Evolutionary conservation across 2,113 vertebrate species (phyloP).

Genomic region (Ammodytes marinus): DNA sequence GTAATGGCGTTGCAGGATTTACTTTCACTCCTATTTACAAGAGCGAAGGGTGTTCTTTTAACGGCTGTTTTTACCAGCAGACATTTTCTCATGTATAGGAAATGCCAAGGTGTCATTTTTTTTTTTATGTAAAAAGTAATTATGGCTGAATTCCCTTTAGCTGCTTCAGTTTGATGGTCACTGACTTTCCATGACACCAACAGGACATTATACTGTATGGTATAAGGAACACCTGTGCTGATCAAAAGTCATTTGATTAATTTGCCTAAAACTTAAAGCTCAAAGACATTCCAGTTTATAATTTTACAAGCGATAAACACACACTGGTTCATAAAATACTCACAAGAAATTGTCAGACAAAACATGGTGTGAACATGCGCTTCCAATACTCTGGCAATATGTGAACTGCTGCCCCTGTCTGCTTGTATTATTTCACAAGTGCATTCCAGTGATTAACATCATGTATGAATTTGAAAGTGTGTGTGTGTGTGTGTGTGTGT

Average conservation of each 20-base stretch:
- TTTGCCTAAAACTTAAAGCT: background rate
- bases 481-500: slow-evolving; percentile 25
- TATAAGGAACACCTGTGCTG: background rate
- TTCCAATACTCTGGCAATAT: slow-evolving; percentile 12
- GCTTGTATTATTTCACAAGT: slow-evolving; percentile 31
- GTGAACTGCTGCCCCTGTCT: slow-evolving; percentile 22
- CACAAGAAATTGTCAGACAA: background rate
- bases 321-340: background rate
- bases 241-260: background rate
- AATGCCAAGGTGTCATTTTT: background rate
- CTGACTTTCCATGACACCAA: too few relatives aligned
- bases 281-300: background rate
- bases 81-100: background rate
- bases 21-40: background rate
- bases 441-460: slow-evolving; percentile 44
- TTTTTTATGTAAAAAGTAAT: background rate
- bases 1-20: background rate
- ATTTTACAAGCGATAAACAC: background rate
- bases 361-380: too few relatives aligned
- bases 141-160: background rate
- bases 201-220: too few relatives aligned
- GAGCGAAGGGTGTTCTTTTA: background rate
- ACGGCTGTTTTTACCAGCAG: background rate
- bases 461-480: slow-evolving; percentile 14
- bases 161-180: background rate